These are phyloP conservation scores for Lepus americanus DNA, from an alignment of 2,113 vertebrate species.

Conservation along the genomic window DNA sequence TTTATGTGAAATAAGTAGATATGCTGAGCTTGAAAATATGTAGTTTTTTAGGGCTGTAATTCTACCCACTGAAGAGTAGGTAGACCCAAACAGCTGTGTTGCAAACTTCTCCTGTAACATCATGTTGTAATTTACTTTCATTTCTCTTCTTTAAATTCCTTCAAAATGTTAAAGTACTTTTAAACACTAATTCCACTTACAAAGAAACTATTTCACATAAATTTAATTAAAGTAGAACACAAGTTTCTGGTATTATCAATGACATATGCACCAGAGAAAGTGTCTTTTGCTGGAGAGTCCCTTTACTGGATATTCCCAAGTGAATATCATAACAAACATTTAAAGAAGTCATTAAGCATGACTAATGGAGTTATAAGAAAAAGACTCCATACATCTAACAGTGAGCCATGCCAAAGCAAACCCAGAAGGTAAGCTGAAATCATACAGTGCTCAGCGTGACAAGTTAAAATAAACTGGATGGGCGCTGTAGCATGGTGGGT, in stretches of 20 bases:
- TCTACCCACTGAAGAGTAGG: background rate
- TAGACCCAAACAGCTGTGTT: background rate
- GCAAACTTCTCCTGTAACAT: background rate
- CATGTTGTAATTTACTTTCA: slow-evolving; percentile 30
- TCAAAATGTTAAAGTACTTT: slow-evolving; percentile 45
- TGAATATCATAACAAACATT: background rate
- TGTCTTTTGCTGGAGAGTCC: slow-evolving; percentile 1
- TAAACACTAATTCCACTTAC: slow-evolving; percentile 24
- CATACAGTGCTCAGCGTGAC: background rate
- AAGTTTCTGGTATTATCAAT: background rate
- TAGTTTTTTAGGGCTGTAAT: background rate
- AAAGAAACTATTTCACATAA: slow-evolving; percentile 39
- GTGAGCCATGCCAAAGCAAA: background rate
- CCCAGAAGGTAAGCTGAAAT: background rate
- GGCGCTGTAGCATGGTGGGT: too few relatives aligned
- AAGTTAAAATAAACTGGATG: background rate
- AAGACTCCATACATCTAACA: background rate
- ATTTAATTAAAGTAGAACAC: slow-evolving; percentile 62
- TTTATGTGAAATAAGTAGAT: slow-evolving; percentile 42
- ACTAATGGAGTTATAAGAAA: slow-evolving; percentile 60
- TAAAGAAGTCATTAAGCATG: slow-evolving; percentile 55
- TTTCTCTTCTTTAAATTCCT: slow-evolving; percentile 43
- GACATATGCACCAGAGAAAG: slow-evolving; percentile 24
- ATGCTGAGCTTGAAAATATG: background rate
- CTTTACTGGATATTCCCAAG: slow-evolving; percentile 51